phyloP scores from a whole-genome alignment of 1,140 invertebrate genomes.

The Acyrthosiphon pisum region DNA sequence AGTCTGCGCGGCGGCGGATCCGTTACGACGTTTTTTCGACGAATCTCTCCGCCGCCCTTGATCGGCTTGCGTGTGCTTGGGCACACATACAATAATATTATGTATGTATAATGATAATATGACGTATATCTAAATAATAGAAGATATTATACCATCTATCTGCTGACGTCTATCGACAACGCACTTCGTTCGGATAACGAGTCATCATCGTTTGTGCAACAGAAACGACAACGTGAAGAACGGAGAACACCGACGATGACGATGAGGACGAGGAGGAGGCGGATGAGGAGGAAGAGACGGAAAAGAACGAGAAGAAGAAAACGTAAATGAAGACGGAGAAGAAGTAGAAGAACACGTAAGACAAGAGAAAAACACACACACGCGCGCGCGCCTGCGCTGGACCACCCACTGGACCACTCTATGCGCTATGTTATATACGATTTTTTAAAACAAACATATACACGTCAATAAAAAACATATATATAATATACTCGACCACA shows the following conservation, averaged over 20 bases:
- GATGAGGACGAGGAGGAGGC: background rate
- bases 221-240: background rate
- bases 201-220: slow-evolving; percentile 17
- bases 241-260: slow-evolving; percentile 25
- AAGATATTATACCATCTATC: background rate
- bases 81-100: background rate
- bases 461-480: slow-evolving; percentile 51
- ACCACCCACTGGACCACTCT: slow-evolving; percentile 51
- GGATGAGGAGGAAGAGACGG: background rate
- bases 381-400: background rate
- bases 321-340: background rate
- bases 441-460: slow-evolving; percentile 56
- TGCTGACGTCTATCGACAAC: background rate
- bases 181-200: background rate
- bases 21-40: slow-evolving; percentile 22
- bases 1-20: slow-evolving; percentile 19
- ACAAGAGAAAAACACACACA: slow-evolving; percentile 10
- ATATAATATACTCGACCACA: slow-evolving; percentile 47
- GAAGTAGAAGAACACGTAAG: background rate
- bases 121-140: background rate
- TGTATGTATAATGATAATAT: background rate
- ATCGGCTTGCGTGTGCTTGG: background rate
- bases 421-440: slow-evolving; percentile 9
- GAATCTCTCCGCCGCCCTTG: background rate
- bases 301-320: background rate